phyloP scores from a whole-genome alignment of 1,140 invertebrate genomes.

The Ephestia elutella region DNA sequence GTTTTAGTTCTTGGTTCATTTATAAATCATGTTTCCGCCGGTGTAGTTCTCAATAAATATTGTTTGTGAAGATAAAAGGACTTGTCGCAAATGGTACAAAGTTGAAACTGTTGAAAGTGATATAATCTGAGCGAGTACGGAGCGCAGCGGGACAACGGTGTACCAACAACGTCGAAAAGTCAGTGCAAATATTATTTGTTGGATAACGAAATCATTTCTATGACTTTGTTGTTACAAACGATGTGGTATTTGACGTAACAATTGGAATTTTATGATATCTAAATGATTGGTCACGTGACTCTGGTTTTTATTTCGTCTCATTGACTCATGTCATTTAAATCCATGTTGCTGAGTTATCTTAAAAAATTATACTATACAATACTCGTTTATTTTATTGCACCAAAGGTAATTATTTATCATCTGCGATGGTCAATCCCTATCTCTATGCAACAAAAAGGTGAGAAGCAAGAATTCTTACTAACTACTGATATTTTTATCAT shows the following conservation, averaged over 20 bases:
- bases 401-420: no score
- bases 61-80: slow-evolving; percentile 41
- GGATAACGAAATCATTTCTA: neutral
- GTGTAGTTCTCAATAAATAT: slow-evolving; percentile 46
- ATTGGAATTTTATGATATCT: no score
- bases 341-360: no score
- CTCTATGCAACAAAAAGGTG: neutral
- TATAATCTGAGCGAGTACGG: slow-evolving; percentile 49
- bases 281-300: no score
- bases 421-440: neutral
- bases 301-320: no score
- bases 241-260: no score
- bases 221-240: no score
- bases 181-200: neutral
- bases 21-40: slow-evolving; percentile 38
- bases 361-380: no score
- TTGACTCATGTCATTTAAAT: no score
- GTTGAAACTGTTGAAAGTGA: slow-evolving; percentile 64
- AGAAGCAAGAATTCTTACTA: neutral
- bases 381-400: no score
- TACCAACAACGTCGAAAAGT: neutral
- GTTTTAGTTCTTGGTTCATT: neutral
- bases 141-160: slow-evolving; percentile 21
- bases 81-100: slow-evolving; percentile 48
- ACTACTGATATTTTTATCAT: neutral